These are phyloP conservation scores for Hexactinellida sp. DNA, from an alignment of 37 sponge, comb jelly and placozoan species.

Conservation along the genomic window DNA sequence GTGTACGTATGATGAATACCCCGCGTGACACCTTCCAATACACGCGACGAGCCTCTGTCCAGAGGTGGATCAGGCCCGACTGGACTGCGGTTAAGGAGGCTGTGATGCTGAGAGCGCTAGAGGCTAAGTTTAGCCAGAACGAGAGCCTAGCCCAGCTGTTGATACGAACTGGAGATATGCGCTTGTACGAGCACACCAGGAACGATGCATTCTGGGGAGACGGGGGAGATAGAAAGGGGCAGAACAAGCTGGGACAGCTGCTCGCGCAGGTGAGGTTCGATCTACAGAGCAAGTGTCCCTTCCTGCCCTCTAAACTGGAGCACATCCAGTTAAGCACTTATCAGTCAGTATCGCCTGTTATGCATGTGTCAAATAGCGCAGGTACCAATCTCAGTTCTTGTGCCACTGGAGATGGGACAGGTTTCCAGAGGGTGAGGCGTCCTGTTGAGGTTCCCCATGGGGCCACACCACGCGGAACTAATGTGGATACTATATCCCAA, in stretches of 20 bases:
- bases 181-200: constrained; percentile 30
- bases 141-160: not conserved
- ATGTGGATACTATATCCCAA: no score
- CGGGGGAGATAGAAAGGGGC: constrained; percentile 40
- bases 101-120: constrained; percentile 39
- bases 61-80: constrained; percentile 34
- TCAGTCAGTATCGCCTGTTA: no score
- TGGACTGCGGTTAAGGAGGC: constrained; percentile 37
- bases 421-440: no score
- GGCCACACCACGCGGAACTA: no score
- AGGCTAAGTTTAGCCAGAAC: constrained; percentile 43
- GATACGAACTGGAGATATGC: constrained; percentile 19
- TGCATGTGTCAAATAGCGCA: no score
- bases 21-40: constrained; percentile 39
- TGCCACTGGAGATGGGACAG: no score
- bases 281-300: constrained; percentile 8
- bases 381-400: no score
- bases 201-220: constrained; percentile 54
- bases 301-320: not conserved
- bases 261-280: constrained; percentile 23
- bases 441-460: no score
- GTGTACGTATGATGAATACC: not conserved
- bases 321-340: no score
- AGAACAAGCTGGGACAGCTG: constrained; percentile 35
- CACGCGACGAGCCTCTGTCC: constrained; percentile 27